Evolutionary conservation across 2,113 vertebrate genomes (phyloP).

Genomic region (Elaphurus davidianus): DNA sequence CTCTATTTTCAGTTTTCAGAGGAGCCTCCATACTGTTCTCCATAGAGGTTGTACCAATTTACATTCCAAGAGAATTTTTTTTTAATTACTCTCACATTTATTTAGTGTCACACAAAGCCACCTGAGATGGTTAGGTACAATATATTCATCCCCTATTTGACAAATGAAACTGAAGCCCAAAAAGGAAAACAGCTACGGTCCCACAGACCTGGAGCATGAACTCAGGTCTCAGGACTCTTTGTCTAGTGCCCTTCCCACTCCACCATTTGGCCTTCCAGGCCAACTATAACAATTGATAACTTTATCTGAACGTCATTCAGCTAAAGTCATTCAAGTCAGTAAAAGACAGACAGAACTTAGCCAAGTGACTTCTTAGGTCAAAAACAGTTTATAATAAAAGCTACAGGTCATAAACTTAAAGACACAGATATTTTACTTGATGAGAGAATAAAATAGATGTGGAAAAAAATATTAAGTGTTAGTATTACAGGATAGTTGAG

Average conservation of each 20-base stretch:
- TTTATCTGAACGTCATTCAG: constrained; percentile 21
- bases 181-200: neutral
- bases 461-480: constrained; percentile 31
- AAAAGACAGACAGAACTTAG: neutral
- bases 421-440: constrained; percentile 1
- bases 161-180: neutral
- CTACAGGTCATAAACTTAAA: constrained; percentile 32
- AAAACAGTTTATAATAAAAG: constrained; percentile 43
- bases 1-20: neutral
- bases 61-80: neutral
- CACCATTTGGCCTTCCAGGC: neutral
- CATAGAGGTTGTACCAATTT: neutral
- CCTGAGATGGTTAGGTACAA: neutral
- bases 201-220: neutral
- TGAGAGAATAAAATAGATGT: constrained; percentile 29
- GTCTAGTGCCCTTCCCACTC: neutral
- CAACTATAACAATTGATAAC: constrained; percentile 39
- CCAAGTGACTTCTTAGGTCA: constrained; percentile 10
- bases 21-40: neutral
- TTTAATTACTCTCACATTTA: neutral
- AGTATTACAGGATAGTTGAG: constrained; percentile 28
- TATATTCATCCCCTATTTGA: neutral
- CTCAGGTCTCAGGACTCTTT: neutral
- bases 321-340: constrained; percentile 1
- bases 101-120: neutral